These are phyloP conservation scores for Octopus sinensis DNA, from an alignment of 1,140 invertebrate genomes.

Conservation along the genomic window DNA sequence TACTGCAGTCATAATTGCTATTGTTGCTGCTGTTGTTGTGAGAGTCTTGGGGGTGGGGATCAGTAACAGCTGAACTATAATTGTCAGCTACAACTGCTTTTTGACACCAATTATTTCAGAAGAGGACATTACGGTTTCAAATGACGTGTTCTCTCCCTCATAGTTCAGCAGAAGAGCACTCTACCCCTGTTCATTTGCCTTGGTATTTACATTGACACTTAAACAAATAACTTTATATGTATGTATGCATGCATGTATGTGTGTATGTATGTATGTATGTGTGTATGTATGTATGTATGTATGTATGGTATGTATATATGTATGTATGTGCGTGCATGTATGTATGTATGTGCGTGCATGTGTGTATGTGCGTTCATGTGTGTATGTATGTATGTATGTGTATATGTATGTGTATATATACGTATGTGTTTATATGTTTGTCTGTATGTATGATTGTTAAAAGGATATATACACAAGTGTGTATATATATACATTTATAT, in stretches of 20 bases:
- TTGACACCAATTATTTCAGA: too few relatives aligned
- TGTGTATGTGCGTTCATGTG: neutral
- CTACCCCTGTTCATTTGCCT: too few relatives aligned
- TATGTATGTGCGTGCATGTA: neutral
- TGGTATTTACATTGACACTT: too few relatives aligned
- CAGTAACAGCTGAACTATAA: too few relatives aligned
- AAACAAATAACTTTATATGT: neutral
- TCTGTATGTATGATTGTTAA: neutral
- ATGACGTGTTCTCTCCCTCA: too few relatives aligned
- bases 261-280: neutral
- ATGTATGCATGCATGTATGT: neutral
- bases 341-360: neutral
- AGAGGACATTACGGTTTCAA: too few relatives aligned
- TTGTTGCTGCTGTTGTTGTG: too few relatives aligned
- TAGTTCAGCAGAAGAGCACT: too few relatives aligned
- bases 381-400: neutral
- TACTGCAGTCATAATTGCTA: too few relatives aligned
- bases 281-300: neutral
- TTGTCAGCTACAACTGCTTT: too few relatives aligned
- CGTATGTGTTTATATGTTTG: neutral
- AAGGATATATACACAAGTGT: neutral
- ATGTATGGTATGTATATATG: neutral
- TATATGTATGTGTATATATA: neutral
- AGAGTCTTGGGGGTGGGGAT: too few relatives aligned
- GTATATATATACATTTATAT: neutral